Percentiles rank a stretch among this genome's conserved stretches.
phyloP scores from a whole-genome alignment of 2,797 vertebrate genomes.

The Neostethus bicornis region DNA sequence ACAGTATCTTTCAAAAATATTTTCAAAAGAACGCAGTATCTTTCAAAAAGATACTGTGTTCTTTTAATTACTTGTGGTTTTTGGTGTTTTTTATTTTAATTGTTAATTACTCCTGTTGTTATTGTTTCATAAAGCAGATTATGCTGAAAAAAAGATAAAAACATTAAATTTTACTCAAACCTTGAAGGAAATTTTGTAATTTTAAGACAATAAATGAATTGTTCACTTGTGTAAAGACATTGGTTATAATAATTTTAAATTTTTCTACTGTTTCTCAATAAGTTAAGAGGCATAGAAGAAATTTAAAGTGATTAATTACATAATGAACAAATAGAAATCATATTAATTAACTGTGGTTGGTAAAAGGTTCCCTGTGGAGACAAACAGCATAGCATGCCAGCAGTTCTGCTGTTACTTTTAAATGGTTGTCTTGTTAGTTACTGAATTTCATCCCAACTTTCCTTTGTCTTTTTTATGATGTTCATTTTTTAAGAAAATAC shows the following conservation, averaged over 20 bases:
- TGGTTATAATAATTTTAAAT: too few relatives aligned
- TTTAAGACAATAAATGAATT: too few relatives aligned
- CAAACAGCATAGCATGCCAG: not conserved
- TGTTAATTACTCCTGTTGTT: constrained; percentile 12
- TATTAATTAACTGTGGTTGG: not conserved
- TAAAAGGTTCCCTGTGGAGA: constrained; percentile 7
- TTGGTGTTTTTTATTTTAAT: not conserved
- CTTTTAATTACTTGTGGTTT: constrained; percentile 7
- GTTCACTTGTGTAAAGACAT: too few relatives aligned
- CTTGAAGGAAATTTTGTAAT: too few relatives aligned
- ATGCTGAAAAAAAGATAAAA: constrained; percentile 13
- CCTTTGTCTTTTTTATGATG: constrained; percentile 26
- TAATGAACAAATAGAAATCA: not conserved
- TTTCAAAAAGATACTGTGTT: too few relatives aligned
- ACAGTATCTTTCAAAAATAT: too few relatives aligned
- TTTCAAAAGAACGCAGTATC: too few relatives aligned
- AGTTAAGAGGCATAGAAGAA: not conserved
- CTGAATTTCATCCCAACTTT: constrained; percentile 12
- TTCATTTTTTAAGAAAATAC: too few relatives aligned
- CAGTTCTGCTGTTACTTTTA: not conserved
- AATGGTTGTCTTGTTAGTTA: constrained; percentile 24
- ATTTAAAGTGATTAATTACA: not conserved
- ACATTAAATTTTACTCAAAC: too few relatives aligned
- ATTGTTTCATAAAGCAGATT: constrained; percentile 21
- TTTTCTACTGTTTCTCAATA: too few relatives aligned